These are phyloP conservation scores for Brenthis hecate DNA, from an alignment of 2,888 invertebrate genomes.

Conservation along the genomic window DNA sequence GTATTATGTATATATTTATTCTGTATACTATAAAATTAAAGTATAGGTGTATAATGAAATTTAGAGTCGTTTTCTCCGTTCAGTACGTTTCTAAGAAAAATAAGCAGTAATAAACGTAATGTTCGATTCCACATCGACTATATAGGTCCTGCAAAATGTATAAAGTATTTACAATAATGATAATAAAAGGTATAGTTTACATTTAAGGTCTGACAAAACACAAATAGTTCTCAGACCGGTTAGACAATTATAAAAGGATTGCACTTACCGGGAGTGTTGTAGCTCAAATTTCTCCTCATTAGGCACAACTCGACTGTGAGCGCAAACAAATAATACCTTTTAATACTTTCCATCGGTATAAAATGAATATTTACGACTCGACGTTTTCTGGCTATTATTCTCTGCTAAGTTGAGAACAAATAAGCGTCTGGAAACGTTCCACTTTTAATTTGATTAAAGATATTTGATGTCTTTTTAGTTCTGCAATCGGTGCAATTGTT, in stretches of 20 bases:
- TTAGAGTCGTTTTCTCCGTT: too few species aligned
- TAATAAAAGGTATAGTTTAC: neutral
- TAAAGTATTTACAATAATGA: too few species aligned
- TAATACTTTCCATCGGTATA: constrained; percentile 33
- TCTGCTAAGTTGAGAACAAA: constrained; percentile 33
- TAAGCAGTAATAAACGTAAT: too few species aligned
- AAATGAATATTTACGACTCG: constrained; percentile 35
- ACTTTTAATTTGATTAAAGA: constrained; percentile 34
- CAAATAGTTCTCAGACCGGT: constrained; percentile 4
- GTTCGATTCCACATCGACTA: too few species aligned
- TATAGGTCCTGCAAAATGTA: too few species aligned
- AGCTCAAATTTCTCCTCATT: constrained; percentile 24
- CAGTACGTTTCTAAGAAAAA: too few species aligned
- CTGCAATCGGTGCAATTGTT: constrained; percentile 18
- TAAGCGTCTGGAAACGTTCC: constrained; percentile 31
- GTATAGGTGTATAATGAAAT: too few species aligned
- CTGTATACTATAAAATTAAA: too few species aligned
- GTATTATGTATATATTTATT: too few species aligned
- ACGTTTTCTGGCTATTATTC: constrained; percentile 32
- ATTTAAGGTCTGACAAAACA: neutral
- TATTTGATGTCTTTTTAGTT: constrained; percentile 29
- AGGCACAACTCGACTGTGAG: constrained; percentile 11
- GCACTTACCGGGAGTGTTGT: constrained; percentile 13
- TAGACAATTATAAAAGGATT: constrained; percentile 13
- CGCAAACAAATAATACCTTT: constrained; percentile 31